phyloP scores from a whole-genome alignment of 2,888 invertebrate species.

The Flexamia atlantica region DNA sequence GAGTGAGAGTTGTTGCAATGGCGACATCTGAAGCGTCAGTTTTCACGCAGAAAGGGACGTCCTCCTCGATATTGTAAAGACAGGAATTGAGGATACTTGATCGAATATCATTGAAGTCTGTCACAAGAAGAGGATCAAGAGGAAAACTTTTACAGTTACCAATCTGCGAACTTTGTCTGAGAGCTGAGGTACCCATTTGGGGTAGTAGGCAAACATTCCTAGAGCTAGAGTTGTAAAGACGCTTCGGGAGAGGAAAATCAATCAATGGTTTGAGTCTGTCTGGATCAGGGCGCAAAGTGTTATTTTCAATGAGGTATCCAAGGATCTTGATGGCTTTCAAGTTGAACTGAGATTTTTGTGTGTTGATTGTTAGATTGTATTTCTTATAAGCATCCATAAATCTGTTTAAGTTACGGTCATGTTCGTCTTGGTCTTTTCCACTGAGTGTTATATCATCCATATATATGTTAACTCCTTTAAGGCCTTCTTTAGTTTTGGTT shows the following conservation, averaged over 20 bases:
- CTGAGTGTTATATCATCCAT: conserved; percentile 61
- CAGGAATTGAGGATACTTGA: not conserved
- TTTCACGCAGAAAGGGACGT: not conserved
- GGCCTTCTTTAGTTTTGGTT: conserved; percentile 34
- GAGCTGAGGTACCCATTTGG: not conserved
- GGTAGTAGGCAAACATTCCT: conserved; percentile 29
- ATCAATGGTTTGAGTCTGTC: conserved; percentile 20
- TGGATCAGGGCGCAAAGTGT: conserved; percentile 32
- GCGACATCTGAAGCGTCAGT: not conserved
- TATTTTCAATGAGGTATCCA: conserved; percentile 2
- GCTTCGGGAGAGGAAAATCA: conserved; percentile 1
- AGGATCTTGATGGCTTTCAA: not conserved
- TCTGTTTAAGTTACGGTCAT: conserved; percentile 8
- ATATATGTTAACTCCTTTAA: conserved; percentile 36
- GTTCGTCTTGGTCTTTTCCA: conserved; percentile 16
- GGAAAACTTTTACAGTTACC: not conserved
- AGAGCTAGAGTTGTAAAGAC: not conserved
- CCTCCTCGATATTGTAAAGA: not conserved
- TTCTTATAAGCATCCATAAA: not conserved
- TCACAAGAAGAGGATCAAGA: not conserved
- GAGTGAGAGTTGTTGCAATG: not conserved
- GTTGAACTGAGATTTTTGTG: conserved; percentile 8
- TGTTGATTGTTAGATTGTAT: conserved; percentile 11
- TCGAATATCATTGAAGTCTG: not conserved
- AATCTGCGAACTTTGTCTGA: not conserved